Conservation (phyloP, 2,888 invertebrate genomes). For the Neoscelio sp. region DNA sequence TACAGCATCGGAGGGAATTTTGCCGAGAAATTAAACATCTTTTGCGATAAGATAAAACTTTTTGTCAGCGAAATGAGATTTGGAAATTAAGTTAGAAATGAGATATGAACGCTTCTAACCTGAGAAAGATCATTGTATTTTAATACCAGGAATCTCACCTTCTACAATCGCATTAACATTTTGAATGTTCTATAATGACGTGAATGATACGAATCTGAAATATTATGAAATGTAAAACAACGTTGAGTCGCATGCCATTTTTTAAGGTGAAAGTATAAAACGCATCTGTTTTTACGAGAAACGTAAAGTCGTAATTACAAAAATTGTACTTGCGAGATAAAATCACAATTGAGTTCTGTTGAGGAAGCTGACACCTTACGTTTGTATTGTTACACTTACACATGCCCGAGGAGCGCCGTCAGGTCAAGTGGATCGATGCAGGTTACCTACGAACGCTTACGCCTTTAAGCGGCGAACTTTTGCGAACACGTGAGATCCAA, state of each 20-base stretch:
- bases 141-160: too few relatives aligned
- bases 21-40: too few relatives aligned
- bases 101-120: too few relatives aligned
- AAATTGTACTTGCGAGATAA: constrained; percentile 34
- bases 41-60: too few relatives aligned
- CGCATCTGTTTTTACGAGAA: constrained; percentile 32
- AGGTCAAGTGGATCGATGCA: constrained; percentile 81
- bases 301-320: constrained; percentile 21
- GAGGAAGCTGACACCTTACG: constrained; percentile 54
- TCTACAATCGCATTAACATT: constrained; percentile 21
- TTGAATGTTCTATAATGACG: constrained; percentile 25
- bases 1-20: neutral
- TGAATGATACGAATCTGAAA: constrained; percentile 28
- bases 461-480: constrained; percentile 65
- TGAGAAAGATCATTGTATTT: too few relatives aligned
- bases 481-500: constrained; percentile 41
- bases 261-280: constrained; percentile 25
- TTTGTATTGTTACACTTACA: constrained; percentile 58
- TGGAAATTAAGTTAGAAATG: too few relatives aligned
- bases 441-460: constrained; percentile 73
- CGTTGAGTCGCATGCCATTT: constrained; percentile 10
- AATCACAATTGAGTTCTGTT: constrained; percentile 43
- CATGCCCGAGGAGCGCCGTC: constrained; percentile 69
- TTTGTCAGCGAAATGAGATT: too few relatives aligned
- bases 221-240: constrained; percentile 41